Base-by-base conservation (phyloP, 1,140 invertebrate species). In the Diorhabda sublineata region DNA sequence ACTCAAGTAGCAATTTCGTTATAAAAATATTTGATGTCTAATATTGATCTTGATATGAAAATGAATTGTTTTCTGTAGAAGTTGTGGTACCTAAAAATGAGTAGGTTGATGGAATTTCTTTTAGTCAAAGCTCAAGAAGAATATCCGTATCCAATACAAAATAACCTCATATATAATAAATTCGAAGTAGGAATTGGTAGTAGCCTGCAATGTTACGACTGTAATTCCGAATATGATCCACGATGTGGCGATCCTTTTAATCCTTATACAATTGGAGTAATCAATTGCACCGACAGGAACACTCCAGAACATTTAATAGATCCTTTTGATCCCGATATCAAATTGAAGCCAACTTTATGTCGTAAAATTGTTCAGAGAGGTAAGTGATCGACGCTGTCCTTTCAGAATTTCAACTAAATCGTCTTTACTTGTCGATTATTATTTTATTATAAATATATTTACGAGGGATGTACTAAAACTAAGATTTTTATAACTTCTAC, bases 231-330 rank as follows among this genome's bases (percentile, higher is more conserved):
- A 60, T 94, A 88, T 75, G 93, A 95, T 81, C 91, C 90, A 41
- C 86, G 92, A 74, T 95, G 93, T 76, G 93, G 90, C 3, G 91
- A 94, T 77, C 90, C 91, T 3, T 95, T 96, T 76, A 88, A 94
- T 77, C 82, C 89, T 0, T 92, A 91, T 80, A 91, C 89, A 60
- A 86, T 95, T 64, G 92, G 91, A 11, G 85, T 87, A 65, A 89
- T 94, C 3, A 93, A 96, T 80, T 96, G 94, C 81, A 90, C 90
- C 65, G 86, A 92, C 77, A 87, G 88, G 74, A 87, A 87, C 66
- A 86, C 86, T 0, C 82, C 88, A 6, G 88, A 91, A 75, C 92
- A 94, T 77, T 83, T 94, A 26, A 83, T 84, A 42, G 80, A 84
- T 45, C 62, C 43, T 3, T 5, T 43, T 8, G 60, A 66, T 52